phyloP scores from a whole-genome alignment of 2,797 vertebrate species.

The Sebastes paucispinis region DNA sequence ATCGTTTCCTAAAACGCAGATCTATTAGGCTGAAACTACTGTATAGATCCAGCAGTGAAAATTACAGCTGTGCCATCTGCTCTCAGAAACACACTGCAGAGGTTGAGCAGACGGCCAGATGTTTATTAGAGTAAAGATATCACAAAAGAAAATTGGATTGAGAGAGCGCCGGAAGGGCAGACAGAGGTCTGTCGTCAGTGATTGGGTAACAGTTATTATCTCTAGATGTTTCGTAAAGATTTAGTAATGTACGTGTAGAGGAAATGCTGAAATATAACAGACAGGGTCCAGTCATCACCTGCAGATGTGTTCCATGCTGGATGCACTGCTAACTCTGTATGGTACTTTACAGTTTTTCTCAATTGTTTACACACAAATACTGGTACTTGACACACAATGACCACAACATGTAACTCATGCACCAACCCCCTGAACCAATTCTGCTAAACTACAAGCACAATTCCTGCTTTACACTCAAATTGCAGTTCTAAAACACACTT shows the following conservation, averaged over 20 bases:
- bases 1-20: conserved; percentile 9
- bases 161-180: conserved; percentile 37
- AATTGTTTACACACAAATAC: too few relatives aligned
- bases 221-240: conserved; percentile 24
- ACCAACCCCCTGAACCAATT: too few relatives aligned
- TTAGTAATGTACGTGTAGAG: background rate
- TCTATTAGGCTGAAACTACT: conserved; percentile 18
- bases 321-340: background rate
- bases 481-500: too few relatives aligned
- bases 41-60: background rate
- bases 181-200: conserved; percentile 9
- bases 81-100: conserved; percentile 28
- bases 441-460: too few relatives aligned
- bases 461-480: too few relatives aligned
- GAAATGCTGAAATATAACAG: conserved; percentile 13
- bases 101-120: conserved; percentile 51
- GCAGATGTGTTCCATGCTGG: background rate
- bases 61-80: conserved; percentile 43
- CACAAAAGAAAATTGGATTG: conserved; percentile 48
- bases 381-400: too few relatives aligned
- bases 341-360: too few relatives aligned
- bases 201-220: conserved; percentile 52
- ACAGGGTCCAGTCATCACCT: background rate
- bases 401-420: too few relatives aligned
- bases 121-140: conserved; percentile 59